phyloP scores from a whole-genome alignment of 1,140 invertebrate genomes.

The Phthorimaea operculella region DNA sequence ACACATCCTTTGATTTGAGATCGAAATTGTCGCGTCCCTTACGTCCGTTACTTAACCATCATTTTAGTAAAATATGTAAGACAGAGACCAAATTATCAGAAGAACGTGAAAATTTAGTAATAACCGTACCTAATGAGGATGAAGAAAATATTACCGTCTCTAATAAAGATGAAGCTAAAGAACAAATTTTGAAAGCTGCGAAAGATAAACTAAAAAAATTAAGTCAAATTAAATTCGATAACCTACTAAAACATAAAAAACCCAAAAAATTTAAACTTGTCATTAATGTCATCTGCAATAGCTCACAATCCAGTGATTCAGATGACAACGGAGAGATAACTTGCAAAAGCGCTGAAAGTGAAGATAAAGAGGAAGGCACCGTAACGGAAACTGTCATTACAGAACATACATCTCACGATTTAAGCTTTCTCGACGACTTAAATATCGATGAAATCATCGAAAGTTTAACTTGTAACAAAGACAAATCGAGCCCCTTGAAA shows the following conservation, averaged over 20 bases:
- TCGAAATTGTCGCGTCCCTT: constrained; percentile 5
- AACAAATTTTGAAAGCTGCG: neutral
- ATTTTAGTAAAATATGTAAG: neutral
- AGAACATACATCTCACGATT: constrained; percentile 6
- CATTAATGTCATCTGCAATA: constrained; percentile 22
- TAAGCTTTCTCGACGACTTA: constrained; percentile 41
- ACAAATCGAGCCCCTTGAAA: neutral
- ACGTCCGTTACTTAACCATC: neutral
- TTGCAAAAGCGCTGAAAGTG: constrained; percentile 8
- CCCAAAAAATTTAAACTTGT: constrained; percentile 19
- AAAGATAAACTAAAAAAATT: constrained; percentile 6
- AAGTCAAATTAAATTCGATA: constrained; percentile 3
- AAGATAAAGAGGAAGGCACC: constrained; percentile 1
- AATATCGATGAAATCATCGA: constrained; percentile 46
- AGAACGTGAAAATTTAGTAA: neutral
- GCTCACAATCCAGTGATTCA: constrained; percentile 7
- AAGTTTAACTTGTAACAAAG: constrained; percentile 18
- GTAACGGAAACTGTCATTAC: too few relatives aligned
- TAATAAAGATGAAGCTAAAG: neutral
- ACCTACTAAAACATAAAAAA: constrained; percentile 12
- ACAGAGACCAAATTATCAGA: neutral
- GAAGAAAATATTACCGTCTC: neutral
- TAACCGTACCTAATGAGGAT: neutral
- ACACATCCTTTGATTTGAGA: constrained; percentile 4
- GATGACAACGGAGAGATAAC: constrained; percentile 9